Evolutionary conservation across 1,140 invertebrate species (phyloP).

Genomic region (Bombus waltoni): DNA sequence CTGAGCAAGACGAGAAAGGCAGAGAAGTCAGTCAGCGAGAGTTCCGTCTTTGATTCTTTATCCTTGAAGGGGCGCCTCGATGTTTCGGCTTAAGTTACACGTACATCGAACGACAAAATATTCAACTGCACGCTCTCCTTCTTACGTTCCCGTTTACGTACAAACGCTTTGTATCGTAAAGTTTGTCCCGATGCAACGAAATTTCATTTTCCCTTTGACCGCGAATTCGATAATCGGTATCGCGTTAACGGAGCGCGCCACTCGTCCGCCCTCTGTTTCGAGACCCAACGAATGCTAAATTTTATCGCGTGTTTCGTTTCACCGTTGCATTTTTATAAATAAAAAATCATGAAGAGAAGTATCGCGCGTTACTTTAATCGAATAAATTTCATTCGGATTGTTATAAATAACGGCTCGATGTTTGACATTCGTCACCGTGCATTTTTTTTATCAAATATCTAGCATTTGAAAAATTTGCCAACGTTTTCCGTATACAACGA

Average conservation of each 20-base stretch:
- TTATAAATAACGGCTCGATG: background rate
- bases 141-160: background rate
- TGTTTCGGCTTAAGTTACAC: background rate
- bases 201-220: no score
- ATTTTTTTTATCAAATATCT: background rate
- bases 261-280: no score
- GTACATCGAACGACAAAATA: background rate
- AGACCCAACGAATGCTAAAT: no score
- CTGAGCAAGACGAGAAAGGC: background rate
- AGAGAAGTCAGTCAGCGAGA: background rate
- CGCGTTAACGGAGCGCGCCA: no score
- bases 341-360: background rate
- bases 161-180: background rate
- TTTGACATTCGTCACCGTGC: no score
- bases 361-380: no score
- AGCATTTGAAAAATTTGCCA: background rate
- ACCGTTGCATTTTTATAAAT: background rate
- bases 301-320: no score
- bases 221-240: no score
- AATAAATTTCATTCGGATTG: background rate
- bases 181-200: background rate
- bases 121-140: background rate
- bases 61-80: background rate
- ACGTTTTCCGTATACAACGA: background rate
- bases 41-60: background rate